Base-by-base conservation (phyloP, 2,888 invertebrate genomes). In the Blera fallax region DNA sequence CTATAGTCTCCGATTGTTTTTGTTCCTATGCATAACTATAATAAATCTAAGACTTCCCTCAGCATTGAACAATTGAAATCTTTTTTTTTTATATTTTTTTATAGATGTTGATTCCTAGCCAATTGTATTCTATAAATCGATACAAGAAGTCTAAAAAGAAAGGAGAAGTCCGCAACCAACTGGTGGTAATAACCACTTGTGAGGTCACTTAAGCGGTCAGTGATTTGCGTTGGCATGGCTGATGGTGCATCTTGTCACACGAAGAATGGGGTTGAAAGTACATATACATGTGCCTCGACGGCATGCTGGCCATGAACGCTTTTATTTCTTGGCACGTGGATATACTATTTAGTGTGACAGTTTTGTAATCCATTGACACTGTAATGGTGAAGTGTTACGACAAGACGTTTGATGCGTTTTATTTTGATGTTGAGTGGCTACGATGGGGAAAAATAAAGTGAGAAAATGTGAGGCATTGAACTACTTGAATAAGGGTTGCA, bases 171-270 rank as follows among this genome's bases (percentile, higher is more conserved):
- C 16, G 8, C 21, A 54, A 34, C 14, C 64, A 65, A 43, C 72
- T 50, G 43, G 18, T 64, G 77, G 50, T 64, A 50, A 18, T 43
- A 48, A 77, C 54, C 62, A 73, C 37, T 65, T 65, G 45, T n/a
- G 16, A 32, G 77, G 60, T 82, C 72, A 77, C 21, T 65, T 45
- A 21, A 56, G 72, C 58, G 82, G 82, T 70, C 77, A 82, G 52
- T 77, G 77, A 78, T 82, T 72, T 72, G 52, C 65, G 77, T 77
- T 77, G 70, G 40, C 82, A 67, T 14, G 45, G 52, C 16, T 43
- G n/a, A 14, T n/a, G 37, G 58, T 65, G 72, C 72, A 67, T 73
- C 52, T 60, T 77, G 43, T 54, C 78, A 67, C 72, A 29, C 10
- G 14, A 52, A 18, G 72, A 78, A 72, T 65, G 65, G 34, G 65